These are phyloP conservation scores for Synergus itoensis DNA, from an alignment of 2,888 invertebrate genomes.

Conservation along the genomic window DNA sequence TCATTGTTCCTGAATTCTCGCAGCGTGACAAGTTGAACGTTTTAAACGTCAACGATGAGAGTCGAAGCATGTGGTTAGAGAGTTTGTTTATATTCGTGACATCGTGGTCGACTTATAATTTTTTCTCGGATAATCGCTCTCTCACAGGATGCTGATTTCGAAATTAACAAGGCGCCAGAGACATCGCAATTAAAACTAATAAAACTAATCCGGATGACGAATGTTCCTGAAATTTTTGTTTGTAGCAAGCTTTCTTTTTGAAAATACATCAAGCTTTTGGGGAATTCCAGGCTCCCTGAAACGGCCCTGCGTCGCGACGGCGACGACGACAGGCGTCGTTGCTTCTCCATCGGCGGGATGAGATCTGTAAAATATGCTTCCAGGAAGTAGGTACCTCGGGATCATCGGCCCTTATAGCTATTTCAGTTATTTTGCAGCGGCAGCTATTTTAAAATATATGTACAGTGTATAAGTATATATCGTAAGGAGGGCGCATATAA, in stretches of 20 bases:
- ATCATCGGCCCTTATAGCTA: conserved; percentile 40
- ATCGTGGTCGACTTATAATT: no score
- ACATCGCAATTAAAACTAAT: no score
- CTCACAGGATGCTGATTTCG: no score
- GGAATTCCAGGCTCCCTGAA: not conserved
- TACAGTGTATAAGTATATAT: conserved; percentile 26
- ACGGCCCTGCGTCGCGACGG: conserved; percentile 35
- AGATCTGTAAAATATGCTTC: conserved; percentile 40
- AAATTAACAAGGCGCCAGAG: no score
- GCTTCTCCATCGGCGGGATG: conserved; percentile 23
- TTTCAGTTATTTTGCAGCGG: conserved; percentile 41
- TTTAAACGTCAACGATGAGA: no score
- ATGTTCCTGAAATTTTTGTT: not conserved
- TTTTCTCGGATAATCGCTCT: no score
- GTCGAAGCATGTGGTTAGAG: no score
- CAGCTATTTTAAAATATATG: conserved; percentile 42
- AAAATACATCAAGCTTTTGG: not conserved
- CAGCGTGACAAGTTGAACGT: no score
- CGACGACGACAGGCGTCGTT: conserved; percentile 39
- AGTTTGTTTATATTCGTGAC: no score
- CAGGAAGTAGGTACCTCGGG: conserved; percentile 41
- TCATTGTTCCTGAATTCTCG: no score
- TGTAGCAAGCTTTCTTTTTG: not conserved
- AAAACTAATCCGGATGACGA: not conserved
- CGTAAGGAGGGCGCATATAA: conserved; percentile 27